Evolutionary conservation across 1,140 invertebrate genomes (phyloP).

Genomic region (Phymastichus coffea): DNA sequence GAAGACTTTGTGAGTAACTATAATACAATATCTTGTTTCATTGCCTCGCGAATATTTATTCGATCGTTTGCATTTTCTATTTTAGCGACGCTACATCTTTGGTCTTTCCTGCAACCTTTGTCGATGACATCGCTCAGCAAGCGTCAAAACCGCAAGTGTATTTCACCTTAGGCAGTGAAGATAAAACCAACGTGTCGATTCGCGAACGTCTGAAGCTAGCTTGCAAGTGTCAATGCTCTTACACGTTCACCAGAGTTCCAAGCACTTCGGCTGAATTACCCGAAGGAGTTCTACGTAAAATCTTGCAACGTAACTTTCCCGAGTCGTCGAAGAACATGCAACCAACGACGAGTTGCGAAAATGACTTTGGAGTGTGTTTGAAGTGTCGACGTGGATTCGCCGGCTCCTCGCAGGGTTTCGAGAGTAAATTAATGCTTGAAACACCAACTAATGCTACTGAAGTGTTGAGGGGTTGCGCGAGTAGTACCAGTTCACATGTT

Average conservation of each 20-base stretch:
- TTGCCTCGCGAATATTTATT: no score
- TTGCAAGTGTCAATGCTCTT: conserved; percentile 44
- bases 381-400: conserved; percentile 38
- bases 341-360: conserved; percentile 25
- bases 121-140: not conserved
- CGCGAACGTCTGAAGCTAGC: conserved; percentile 24
- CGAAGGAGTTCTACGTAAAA: conserved; percentile 46
- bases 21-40: no score
- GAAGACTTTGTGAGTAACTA: conserved; percentile 12
- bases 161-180: conserved; percentile 77
- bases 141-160: conserved; percentile 55
- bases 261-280: conserved; percentile 48
- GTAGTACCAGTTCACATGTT: conserved; percentile 16
- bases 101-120: not conserved
- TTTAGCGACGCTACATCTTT: not conserved
- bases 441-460: conserved; percentile 51
- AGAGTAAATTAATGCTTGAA: conserved; percentile 43
- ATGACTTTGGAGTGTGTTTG: conserved; percentile 34
- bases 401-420: conserved; percentile 31
- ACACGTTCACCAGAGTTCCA: conserved; percentile 43
- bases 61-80: no score
- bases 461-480: conserved; percentile 42
- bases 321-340: conserved; percentile 49
- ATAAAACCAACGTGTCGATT: conserved; percentile 52
- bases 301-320: conserved; percentile 49